Base-by-base conservation (phyloP, 1,140 invertebrate genomes). In the Drosophila melanogaster region DNA sequence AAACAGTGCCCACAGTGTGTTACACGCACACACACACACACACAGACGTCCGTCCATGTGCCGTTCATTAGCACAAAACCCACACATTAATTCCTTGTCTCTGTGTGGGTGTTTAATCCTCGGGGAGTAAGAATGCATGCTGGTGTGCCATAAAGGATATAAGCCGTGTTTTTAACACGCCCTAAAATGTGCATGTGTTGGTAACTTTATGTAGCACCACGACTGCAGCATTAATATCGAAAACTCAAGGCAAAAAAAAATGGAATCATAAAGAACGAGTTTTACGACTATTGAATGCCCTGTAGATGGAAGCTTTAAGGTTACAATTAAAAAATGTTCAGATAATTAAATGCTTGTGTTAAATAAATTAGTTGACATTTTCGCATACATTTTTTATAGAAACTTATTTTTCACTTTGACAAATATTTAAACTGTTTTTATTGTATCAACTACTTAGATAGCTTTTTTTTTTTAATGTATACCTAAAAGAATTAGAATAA, bases 21-120 rank as follows among this genome's bases (percentile, higher is more conserved):
- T n/a, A n/a, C n/a, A 62, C 49, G 58, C 19, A 60, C 41, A 60
- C 33, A 7, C 5, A 61, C 14, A 3, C 19, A 22, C 19, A 62
- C 49, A 62, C 19, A 60, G 37, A 60, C 33, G 7, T 5, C 57
- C 14, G 17, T 35, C 17, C 66, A 77, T 69, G 62, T 49, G 67
- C 46, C 81, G 81, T 86, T 86, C 81, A 86, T 86, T 86, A 86
- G 81, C 83, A 87, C 81, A 87, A 87, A 86, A 79, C 83, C 81
- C 78, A 79, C 83, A 86, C 81, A 86, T 86, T 86, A 86, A 86
- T 86, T 81, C 74, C 49, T 57, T 58, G 49, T 61, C 26, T 46
- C 33, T 47, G 57, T 54, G 30, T 56, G 46, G 37, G 47, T 46
- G 40, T 59, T 37, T 60, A 67, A 67, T 67, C 64, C 51, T 53